A percentile compares a stretch with the other conserved stretches of the same genome.
phyloP scores from a whole-genome alignment of 2,113 vertebrate genomes.

The Litocranius walleri region DNA sequence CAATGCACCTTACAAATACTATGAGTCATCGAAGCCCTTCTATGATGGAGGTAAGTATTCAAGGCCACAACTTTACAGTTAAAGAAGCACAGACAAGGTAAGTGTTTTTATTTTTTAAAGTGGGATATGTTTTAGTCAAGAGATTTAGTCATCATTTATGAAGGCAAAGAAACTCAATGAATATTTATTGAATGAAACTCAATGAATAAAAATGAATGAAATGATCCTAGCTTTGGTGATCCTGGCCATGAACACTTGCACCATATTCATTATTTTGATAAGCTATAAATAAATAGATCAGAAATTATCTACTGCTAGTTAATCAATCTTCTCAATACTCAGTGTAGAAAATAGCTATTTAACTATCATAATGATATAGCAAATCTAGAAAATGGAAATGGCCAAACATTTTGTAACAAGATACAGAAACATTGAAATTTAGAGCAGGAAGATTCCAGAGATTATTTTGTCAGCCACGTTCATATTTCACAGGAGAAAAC shows the following conservation, averaged over 20 bases:
- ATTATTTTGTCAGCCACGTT: constrained; percentile 9
- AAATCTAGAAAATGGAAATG: constrained; percentile 21
- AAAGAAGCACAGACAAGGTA: constrained; percentile 37
- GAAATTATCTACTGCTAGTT: neutral
- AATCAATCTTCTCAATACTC: neutral
- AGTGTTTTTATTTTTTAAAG: constrained; percentile 33
- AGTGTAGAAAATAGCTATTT: neutral
- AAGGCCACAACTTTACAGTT: constrained; percentile 47
- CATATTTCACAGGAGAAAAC: constrained; percentile 30
- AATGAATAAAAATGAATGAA: constrained; percentile 12
- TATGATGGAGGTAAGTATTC: constrained; percentile 49
- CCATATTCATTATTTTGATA: neutral
- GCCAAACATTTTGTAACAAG: neutral
- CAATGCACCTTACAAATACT: constrained; percentile 50
- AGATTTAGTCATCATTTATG: constrained; percentile 33
- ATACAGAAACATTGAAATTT: neutral
- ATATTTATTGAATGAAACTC: neutral
- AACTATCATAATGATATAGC: neutral
- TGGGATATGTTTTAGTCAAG: constrained; percentile 36
- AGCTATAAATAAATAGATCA: neutral
- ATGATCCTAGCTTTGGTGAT: neutral
- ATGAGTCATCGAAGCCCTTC: constrained; percentile 64
- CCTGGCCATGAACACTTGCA: neutral
- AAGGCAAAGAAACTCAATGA: constrained; percentile 10
- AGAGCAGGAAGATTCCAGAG: neutral